phyloP scores from a whole-genome alignment of 2,113 vertebrate species.

The Hippocampus mohnikei region DNA sequence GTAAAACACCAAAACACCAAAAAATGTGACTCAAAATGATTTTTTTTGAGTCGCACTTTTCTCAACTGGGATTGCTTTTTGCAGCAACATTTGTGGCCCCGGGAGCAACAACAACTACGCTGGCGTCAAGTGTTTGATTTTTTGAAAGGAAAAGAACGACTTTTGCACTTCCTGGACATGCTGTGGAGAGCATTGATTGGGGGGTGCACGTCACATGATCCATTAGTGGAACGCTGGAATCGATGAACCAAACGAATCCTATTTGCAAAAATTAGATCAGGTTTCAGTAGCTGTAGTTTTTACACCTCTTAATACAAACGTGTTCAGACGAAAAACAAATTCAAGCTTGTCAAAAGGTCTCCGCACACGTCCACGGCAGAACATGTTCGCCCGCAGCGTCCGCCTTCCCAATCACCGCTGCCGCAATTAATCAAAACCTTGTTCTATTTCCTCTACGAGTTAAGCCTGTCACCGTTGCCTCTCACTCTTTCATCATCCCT shows the following conservation, averaged over 20 bases:
- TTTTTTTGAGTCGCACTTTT: too few relatives aligned
- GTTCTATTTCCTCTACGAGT: conserved; percentile 54
- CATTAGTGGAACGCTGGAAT: background rate
- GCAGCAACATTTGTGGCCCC: too few relatives aligned
- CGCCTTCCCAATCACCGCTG: conserved; percentile 59
- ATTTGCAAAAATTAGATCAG: background rate
- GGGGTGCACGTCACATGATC: background rate
- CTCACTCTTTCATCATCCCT: conserved; percentile 70
- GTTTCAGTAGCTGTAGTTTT: background rate
- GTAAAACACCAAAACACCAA: too few relatives aligned
- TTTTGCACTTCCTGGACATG: background rate
- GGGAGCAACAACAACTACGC: background rate
- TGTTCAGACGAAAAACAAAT: background rate
- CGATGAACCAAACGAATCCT: background rate
- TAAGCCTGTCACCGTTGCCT: conserved; percentile 66
- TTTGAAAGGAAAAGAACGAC: background rate
- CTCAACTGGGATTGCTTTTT: too few relatives aligned
- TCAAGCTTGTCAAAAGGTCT: background rate
- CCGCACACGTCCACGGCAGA: conserved; percentile 10
- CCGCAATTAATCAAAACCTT: conserved; percentile 69
- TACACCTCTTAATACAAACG: background rate
- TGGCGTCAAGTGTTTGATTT: background rate
- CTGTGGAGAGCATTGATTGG: background rate
- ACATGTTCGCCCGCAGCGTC: conserved; percentile 41
- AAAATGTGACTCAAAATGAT: background rate